Percentiles rank a stretch among this genome's conserved stretches.
Conservation (phyloP, 2,797 vertebrate species). For the Falco concolor region DNA sequence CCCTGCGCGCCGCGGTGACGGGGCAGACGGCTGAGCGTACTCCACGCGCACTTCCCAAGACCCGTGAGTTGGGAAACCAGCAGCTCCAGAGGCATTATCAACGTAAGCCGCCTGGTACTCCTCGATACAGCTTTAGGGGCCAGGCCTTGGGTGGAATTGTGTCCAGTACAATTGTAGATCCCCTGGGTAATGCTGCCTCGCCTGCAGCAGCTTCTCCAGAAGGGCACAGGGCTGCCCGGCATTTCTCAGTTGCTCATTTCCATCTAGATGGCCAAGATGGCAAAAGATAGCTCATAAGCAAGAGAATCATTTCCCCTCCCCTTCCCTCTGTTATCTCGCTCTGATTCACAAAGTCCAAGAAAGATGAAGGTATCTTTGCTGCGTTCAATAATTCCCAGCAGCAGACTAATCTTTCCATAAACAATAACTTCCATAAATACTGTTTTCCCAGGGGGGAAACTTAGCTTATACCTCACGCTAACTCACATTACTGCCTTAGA, state of each 20-base stretch:
- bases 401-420: background rate
- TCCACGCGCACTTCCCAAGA: background rate
- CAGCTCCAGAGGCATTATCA: background rate
- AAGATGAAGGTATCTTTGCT: background rate
- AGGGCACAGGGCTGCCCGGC: background rate
- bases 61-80: background rate
- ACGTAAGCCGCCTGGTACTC: background rate
- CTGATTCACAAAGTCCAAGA: background rate
- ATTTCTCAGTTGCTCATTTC: background rate
- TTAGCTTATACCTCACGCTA: background rate
- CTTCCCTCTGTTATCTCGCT: background rate
- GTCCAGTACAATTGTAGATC: background rate
- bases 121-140: background rate
- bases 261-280: background rate
- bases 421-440: background rate
- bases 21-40: background rate
- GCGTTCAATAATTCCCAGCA: background rate
- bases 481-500: background rate
- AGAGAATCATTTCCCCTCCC: background rate
- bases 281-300: background rate
- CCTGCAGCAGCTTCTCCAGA: background rate
- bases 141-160: background rate
- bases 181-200: rapidly evolving
- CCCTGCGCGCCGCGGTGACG: background rate
- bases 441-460: background rate